Base-by-base conservation (phyloP, 2,888 invertebrate species). In the Atrina japonica region DNA sequence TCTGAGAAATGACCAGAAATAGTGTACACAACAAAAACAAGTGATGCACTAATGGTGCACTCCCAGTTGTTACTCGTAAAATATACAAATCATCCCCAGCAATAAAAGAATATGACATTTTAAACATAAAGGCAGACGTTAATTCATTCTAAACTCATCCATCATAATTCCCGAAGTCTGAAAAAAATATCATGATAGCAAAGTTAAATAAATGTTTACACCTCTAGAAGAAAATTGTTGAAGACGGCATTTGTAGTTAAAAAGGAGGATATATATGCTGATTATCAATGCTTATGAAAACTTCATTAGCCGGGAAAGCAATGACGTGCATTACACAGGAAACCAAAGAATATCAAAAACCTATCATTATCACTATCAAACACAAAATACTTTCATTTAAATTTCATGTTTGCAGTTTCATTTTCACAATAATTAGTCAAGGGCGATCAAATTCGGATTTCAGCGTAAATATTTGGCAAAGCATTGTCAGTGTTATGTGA, bases 71-170 rank as follows among this genome's bases (percentile, higher is more conserved):
- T 35, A 35, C 35, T 7, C 35, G 35, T 35, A 35, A 35, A n/a
- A 35, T 11, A 35, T 11, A 35, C 35, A 35, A 7, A 7, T 35
- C 35, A 7, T 35, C 35, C 35, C 35, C 35, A 35, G 35, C 35
- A 18, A 25, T 52, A 52, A 66, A 58, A 58, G 47, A 45, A 66
- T 58, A 66, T 56, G 66, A 49, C 58, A 30, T 43, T 66, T 66
- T 66, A 66, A 66, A 30, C 47, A 58, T 30, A 1, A 40, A 35
- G 58, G 58, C 49, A 66, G 66, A 66, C 66, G 58, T 16, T 16
- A 30, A 50, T 23, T 30, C 40, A 56, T 56, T 11, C n/a, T 35
- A 56, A 56, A 56, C 9, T n/a, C 56, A 56, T 56, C 11, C 40
- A 56, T 56, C 56, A 56, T 29, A 56, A 23, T 7, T n/a, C 30